Evolutionary conservation across 2,888 invertebrate genomes (phyloP), one percentile per base, ranked within the genome.

Genomic region (Drosophila mimetica): DNA sequence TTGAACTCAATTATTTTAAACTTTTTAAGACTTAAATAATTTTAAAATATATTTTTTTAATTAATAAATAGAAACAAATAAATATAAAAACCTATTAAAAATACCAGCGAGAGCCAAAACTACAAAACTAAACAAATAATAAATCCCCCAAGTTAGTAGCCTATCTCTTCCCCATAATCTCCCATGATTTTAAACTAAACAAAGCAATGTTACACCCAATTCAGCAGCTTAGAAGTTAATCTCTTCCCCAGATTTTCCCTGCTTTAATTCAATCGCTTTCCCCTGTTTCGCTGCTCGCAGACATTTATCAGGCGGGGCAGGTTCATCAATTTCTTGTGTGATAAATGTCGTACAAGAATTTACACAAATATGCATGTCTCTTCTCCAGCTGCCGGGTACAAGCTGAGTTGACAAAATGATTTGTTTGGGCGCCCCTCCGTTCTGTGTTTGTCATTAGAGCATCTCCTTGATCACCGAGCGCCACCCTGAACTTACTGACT

Each of bases 271-370:
- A 28, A 34, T 36, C 34, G 32, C 53, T 52, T 63, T 32, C 65
- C 32, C 7, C 39, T 16, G 32, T 39, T 22, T 42, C 30, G 46
- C 41, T 48, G 28, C 34, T 41, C 41, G 22, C 28, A 52, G 63
- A 39, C 53, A 73, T 65, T 71, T 71, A 61, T 71, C 32, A 47
- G 52, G 47, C 71, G 75, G 66, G 79, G 59, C 83, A 75, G 71
- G 79, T 87, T 79, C 88, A 82, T 87, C 88, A 82, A 79, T 87
- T 86, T 69, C 41, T 5, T 46, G 39, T 41, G 81, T 79, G 88
- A 86, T 88, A 82, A 82, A 83, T 86, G 88, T 86, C 82, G 64
- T 61, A 79, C 72, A 83, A 79, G 88, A 82, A 82, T 88, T 74
- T 83, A 79, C 73, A 82, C 84, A 86, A 83, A 83, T 69, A 81